Evolutionary conservation across 2,113 vertebrate genomes (phyloP).

Genomic region (Turnix velox): DNA sequence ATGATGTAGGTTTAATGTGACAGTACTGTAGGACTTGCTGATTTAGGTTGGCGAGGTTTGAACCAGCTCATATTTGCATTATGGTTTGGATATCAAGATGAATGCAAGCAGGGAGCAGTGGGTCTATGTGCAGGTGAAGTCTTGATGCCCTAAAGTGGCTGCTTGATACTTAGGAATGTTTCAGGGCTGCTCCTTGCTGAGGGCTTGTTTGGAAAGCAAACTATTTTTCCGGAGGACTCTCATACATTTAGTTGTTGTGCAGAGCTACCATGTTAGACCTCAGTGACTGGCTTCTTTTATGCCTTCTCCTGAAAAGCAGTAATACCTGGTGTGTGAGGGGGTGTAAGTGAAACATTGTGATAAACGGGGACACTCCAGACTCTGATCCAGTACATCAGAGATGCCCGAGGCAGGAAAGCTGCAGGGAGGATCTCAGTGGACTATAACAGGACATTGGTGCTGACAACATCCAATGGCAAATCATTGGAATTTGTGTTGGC

Average conservation of each 20-base stretch:
- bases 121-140: background rate
- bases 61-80: background rate
- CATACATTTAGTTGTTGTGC: background rate
- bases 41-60: constrained; percentile 26
- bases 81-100: background rate
- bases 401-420: constrained; percentile 32
- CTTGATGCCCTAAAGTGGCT: background rate
- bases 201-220: background rate
- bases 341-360: background rate
- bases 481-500: constrained; percentile 14
- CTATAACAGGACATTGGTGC: constrained; percentile 13
- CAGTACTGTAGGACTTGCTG: constrained; percentile 16
- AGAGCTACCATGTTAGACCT: background rate
- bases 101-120: background rate
- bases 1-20: constrained; percentile 63
- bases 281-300: background rate
- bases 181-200: background rate
- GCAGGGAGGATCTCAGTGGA: constrained; percentile 17
- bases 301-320: background rate
- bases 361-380: background rate
- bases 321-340: background rate
- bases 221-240: background rate
- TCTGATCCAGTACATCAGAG: background rate
- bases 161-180: background rate
- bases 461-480: constrained; percentile 34